Percentiles rank a stretch among this genome's conserved stretches.
Conservation (phyloP, 2,888 invertebrate species). For the Sepiola atlantica region DNA sequence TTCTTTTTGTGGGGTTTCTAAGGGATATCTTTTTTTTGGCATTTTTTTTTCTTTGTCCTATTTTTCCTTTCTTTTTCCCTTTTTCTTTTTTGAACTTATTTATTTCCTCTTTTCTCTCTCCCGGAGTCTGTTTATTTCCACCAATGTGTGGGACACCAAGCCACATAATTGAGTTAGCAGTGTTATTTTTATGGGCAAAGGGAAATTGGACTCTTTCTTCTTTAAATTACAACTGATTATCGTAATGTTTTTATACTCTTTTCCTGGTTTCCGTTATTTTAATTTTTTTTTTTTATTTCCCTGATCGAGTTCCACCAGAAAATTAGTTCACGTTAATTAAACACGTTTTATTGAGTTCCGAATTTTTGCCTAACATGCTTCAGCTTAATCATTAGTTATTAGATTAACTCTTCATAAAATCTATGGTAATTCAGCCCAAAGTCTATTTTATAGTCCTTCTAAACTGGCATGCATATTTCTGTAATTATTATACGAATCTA, state of each 20-base stretch:
- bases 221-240: not conserved
- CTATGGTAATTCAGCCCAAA: too few relatives aligned
- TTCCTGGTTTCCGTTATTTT: not conserved
- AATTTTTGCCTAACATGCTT: not conserved
- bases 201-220: not conserved
- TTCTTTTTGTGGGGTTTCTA: not conserved
- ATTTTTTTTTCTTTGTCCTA: too few relatives aligned
- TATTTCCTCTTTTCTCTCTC: not conserved
- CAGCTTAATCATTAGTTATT: not conserved
- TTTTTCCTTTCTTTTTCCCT: not conserved
- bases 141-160: not conserved
- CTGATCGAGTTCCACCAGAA: not conserved
- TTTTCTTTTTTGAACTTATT: not conserved
- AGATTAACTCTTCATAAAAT: not conserved
- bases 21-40: too few relatives aligned
- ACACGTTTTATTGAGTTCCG: not conserved
- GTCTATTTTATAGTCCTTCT: not conserved
- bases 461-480: not conserved
- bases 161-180: not conserved
- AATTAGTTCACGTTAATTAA: not conserved
- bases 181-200: constrained; percentile 6
- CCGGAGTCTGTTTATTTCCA: not conserved
- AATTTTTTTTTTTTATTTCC: not conserved
- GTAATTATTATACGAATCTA: too few relatives aligned
- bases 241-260: not conserved